Evolutionary conservation across 2,797 vertebrate genomes (phyloP).

Genomic region (Myotis pilosus): DNA sequence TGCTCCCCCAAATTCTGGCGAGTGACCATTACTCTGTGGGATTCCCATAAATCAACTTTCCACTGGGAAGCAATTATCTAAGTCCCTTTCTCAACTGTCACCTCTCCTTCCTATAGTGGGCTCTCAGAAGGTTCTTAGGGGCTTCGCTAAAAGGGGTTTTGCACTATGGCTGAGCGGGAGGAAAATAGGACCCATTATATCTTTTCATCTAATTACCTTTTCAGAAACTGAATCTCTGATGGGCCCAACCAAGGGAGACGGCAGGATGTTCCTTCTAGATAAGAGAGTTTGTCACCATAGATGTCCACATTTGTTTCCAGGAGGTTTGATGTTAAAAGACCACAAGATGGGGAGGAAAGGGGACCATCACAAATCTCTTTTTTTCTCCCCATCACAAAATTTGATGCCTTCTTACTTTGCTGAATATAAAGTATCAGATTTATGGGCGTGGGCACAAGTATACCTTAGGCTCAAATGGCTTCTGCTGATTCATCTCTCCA

Average conservation of each 20-base stretch:
- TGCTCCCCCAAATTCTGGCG: conserved; percentile 58
- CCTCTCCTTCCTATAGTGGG: conserved; percentile 49
- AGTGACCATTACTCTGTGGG: conserved; percentile 49
- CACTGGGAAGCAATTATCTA: conserved; percentile 67
- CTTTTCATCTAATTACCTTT: conserved; percentile 67
- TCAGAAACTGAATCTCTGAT: conserved; percentile 9
- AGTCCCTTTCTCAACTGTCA: conserved; percentile 52
- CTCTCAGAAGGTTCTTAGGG: conserved; percentile 39
- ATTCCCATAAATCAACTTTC: conserved; percentile 60
- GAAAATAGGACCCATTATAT: conserved; percentile 28
- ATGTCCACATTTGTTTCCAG: background rate
- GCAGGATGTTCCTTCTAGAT: background rate
- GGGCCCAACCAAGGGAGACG: background rate
- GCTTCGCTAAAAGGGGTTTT: conserved; percentile 56
- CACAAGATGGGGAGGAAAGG: background rate
- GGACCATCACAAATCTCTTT: background rate
- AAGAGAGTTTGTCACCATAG: conserved; percentile 26
- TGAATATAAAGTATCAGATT: conserved; percentile 30
- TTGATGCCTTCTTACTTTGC: conserved; percentile 33
- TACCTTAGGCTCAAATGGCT: conserved; percentile 62
- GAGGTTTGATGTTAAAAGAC: conserved; percentile 31
- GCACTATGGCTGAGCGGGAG: background rate
- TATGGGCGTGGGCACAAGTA: conserved; percentile 51
- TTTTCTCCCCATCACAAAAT: conserved; percentile 52
- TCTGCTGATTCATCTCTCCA: conserved; percentile 64